These are phyloP conservation scores for Callaeas wilsoni DNA, from an alignment of 2,113 vertebrate genomes.

Conservation along the genomic window DNA sequence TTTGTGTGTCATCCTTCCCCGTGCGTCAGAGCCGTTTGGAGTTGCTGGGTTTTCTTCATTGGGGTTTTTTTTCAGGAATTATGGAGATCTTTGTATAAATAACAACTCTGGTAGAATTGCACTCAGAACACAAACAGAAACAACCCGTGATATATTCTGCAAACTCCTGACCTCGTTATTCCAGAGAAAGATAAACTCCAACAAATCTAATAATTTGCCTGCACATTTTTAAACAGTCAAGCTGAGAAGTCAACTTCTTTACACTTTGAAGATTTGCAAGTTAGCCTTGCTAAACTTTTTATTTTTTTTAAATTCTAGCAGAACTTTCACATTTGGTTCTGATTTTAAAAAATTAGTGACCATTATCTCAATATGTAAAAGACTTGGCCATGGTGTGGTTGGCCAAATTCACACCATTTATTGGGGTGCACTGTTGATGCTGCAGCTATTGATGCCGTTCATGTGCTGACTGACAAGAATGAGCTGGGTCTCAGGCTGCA, in stretches of 20 bases:
- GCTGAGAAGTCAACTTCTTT: neutral
- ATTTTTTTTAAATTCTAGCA: neutral
- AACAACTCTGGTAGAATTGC: neutral
- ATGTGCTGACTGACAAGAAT: neutral
- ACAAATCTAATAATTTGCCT: neutral
- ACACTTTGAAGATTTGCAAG: neutral
- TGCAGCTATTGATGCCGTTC: neutral
- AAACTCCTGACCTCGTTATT: neutral
- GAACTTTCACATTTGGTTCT: neutral
- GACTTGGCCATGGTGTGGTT: neutral
- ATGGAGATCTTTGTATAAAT: neutral
- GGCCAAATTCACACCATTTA: neutral
- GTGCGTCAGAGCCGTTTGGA: neutral
- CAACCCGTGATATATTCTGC: neutral
- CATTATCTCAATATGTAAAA: neutral
- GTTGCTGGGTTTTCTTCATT: rapidly evolving
- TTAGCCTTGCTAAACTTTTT: neutral
- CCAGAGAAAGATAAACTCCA: neutral
- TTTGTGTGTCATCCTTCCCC: neutral
- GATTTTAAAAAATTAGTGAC: neutral
- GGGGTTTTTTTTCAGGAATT: neutral
- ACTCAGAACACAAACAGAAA: neutral
- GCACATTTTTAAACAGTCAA: neutral
- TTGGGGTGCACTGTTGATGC: neutral
- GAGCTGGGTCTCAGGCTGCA: neutral